These are phyloP conservation scores for Falco concolor DNA, from an alignment of 2,797 vertebrate genomes.

Conservation along the genomic window DNA sequence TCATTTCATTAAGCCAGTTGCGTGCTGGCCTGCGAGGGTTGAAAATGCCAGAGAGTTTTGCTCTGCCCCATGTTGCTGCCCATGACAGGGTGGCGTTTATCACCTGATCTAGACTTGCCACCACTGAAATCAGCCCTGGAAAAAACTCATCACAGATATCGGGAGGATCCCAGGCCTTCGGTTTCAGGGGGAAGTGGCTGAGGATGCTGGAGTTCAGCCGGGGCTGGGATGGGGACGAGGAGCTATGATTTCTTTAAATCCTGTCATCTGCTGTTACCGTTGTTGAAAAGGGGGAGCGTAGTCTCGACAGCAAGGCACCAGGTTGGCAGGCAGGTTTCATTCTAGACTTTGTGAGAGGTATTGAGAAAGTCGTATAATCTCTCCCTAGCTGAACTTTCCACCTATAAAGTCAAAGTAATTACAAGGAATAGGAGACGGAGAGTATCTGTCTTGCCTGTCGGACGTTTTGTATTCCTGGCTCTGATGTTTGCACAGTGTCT, in stretches of 20 bases:
- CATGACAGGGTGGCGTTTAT: background rate
- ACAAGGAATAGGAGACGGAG: background rate
- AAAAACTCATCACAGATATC: background rate
- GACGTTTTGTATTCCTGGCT: background rate
- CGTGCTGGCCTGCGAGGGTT: background rate
- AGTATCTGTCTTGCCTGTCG: background rate
- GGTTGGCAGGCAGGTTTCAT: background rate
- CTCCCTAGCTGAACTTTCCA: background rate
- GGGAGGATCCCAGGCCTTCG: background rate
- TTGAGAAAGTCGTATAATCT: background rate
- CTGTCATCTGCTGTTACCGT: background rate
- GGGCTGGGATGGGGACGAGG: accelerated
- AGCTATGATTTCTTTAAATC: background rate
- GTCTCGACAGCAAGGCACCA: background rate
- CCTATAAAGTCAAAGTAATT: background rate
- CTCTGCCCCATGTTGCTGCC: background rate
- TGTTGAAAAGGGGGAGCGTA: background rate
- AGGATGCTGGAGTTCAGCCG: background rate
- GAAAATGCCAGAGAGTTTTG: background rate
- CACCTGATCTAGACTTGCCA: background rate
- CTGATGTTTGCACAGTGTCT: background rate
- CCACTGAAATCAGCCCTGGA: background rate
- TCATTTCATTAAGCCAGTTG: background rate
- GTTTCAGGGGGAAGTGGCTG: background rate
- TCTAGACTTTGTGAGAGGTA: background rate